Base-by-base conservation (phyloP, 2,113 vertebrate species). In the Cepphus grylle region DNA sequence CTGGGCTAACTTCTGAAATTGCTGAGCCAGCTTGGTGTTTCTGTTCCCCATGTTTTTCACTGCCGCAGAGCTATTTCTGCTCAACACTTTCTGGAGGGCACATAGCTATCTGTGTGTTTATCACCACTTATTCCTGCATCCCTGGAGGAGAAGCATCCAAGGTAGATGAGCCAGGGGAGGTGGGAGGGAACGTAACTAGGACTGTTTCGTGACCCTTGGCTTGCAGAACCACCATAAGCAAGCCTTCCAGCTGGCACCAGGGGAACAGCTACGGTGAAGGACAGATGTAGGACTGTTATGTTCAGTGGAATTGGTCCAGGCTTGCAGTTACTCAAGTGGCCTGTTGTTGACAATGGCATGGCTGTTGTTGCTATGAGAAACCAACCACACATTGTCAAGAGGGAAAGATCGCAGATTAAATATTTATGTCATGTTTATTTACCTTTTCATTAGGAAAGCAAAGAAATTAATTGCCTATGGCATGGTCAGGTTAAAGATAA, bases 321-420 rank as follows among this genome's bases (percentile, higher is more conserved):
- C 71, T 86, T 17, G 2, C 45, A 58, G 45, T 62, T 86, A 42
- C 43, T 85, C 50, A 32, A 59, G 90, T 78, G 79, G 47, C 55
- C 63, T 38, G 16, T 55, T 93, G 81, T 83, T 91, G 81, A 83
- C 38, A 70, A 15, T 73, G 32, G 50, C 79, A 71, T 0, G 2
- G 55, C 79, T 92, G 58, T 61, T 94, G 83, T 96, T 89, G 94
- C 95, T 79, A 45, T 76, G 81, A 91, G 78, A 96, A 95, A 95
- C 69, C 69, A 81, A 4, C 50, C 38, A 47, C 56, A 16, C 63
- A 50, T 62, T 90, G 90, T 77, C 83, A 88, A 94, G 47, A 71
- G n/a, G 49, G 52, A 81, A 88, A 26, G 26, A 81, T 2, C 74
- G 47, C 47, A 62, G 89, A 74, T 61, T 88, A 93, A 92, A 88